Conservation (phyloP, 2,113 vertebrate species). For the Abramis brama region DNA sequence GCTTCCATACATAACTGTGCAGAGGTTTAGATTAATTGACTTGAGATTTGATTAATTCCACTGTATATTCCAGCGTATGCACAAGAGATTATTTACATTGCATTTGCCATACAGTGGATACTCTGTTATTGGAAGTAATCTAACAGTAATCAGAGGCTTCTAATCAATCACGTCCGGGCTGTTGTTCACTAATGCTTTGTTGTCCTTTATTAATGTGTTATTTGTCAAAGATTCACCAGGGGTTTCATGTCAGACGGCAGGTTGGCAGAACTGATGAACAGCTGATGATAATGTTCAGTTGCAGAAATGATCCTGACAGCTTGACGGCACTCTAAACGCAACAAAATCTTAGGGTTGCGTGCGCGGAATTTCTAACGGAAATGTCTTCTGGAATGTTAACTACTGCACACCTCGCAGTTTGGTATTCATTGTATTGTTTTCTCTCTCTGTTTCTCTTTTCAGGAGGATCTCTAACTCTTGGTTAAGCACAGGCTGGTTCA, state of each 20-base stretch:
- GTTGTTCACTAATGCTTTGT: slow-evolving; percentile 50
- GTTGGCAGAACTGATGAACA: slow-evolving; percentile 52
- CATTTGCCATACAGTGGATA: slow-evolving; percentile 78
- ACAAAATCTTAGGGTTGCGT: neutral
- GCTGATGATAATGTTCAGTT: slow-evolving; percentile 50
- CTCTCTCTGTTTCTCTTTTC: slow-evolving; percentile 48
- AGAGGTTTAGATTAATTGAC: neutral
- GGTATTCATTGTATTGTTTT: neutral
- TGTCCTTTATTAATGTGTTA: slow-evolving; percentile 55
- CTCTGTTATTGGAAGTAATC: slow-evolving; percentile 77
- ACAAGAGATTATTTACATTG: slow-evolving; percentile 80
- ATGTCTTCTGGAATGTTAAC: neutral
- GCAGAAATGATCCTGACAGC: slow-evolving; percentile 40
- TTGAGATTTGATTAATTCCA: slow-evolving; percentile 16
- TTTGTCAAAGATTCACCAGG: slow-evolving; percentile 53
- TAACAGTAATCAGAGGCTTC: slow-evolving; percentile 80
- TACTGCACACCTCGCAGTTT: neutral
- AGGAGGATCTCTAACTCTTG: slow-evolving; percentile 98
- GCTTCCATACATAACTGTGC: too few species aligned
- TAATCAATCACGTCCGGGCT: slow-evolving; percentile 73
- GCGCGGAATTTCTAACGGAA: neutral
- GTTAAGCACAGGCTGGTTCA: slow-evolving; percentile 99
- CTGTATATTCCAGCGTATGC: slow-evolving; percentile 26
- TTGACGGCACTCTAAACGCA: slow-evolving; percentile 35
- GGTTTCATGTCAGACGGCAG: slow-evolving; percentile 45